Conservation (phyloP, 2,797 vertebrate genomes). For the Sebastes miniatus region DNA sequence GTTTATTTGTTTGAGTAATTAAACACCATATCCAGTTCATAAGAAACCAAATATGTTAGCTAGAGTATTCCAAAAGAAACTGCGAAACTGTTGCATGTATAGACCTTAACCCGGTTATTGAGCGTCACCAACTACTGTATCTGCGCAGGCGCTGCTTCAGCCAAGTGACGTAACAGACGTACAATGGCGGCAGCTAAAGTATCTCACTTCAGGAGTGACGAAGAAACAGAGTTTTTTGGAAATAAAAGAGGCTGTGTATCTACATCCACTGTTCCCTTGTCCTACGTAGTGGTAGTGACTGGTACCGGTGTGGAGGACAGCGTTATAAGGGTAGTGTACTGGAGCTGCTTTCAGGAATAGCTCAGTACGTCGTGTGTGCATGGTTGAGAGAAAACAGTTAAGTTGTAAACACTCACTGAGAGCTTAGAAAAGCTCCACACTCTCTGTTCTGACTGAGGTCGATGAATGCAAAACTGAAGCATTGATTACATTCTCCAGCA, state of each 20-base stretch:
- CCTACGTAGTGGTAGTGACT: neutral
- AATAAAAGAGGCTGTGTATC: neutral
- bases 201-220: neutral
- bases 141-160: neutral
- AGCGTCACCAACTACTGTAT: too few species aligned
- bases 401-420: neutral
- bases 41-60: neutral
- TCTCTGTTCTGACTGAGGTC: constrained; percentile 5
- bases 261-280: neutral
- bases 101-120: neutral
- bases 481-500: neutral
- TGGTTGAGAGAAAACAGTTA: neutral
- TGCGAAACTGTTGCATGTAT: neutral
- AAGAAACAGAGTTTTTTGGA: neutral
- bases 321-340: too few species aligned
- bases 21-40: neutral
- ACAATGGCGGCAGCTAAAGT: neutral
- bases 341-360: too few species aligned
- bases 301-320: neutral
- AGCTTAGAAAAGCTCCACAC: constrained; percentile 2
- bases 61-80: neutral
- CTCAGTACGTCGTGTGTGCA: neutral
- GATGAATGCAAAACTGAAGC: constrained; percentile 6
- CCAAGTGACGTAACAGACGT: neutral
- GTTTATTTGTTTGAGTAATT: neutral